Conservation (phyloP, 2,888 invertebrate species). For the Ethmia dodecea region DNA sequence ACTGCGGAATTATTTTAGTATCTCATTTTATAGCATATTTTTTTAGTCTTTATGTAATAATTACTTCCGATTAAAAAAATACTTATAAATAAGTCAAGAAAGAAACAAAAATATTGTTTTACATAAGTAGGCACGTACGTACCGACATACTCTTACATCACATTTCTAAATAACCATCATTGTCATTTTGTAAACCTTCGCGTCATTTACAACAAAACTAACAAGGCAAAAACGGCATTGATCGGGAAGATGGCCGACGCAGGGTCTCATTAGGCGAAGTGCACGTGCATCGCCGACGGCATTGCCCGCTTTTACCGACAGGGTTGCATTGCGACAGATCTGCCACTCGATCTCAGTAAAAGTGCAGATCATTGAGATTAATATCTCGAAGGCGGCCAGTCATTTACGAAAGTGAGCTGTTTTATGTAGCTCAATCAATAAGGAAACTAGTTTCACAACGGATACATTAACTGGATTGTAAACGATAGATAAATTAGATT, state of each 20-base stretch:
- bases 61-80: no score
- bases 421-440: conserved; percentile 4
- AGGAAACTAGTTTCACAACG: conserved; percentile 5
- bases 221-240: conserved; percentile 39
- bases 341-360: conserved; percentile 8
- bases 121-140: no score
- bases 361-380: conserved; percentile 10
- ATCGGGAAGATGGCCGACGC: conserved; percentile 55
- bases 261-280: conserved; percentile 52
- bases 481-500: conserved; percentile 34
- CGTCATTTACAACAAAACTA: conserved; percentile 42
- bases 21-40: background rate
- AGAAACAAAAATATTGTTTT: no score
- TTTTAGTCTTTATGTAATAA: no score
- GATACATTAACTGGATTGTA: background rate
- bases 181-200: no score
- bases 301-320: conserved; percentile 20
- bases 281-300: conserved; percentile 67
- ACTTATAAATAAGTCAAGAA: no score
- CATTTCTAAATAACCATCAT: no score
- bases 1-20: conserved; percentile 78
- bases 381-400: conserved; percentile 8
- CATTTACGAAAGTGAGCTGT: conserved; percentile 1
- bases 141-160: no score
- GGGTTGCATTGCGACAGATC: conserved; percentile 9